Evolutionary conservation across 2,113 vertebrate genomes (phyloP), one percentile per base, ranked within the genome.

Genomic region (Neolamprologus fasciatus): DNA sequence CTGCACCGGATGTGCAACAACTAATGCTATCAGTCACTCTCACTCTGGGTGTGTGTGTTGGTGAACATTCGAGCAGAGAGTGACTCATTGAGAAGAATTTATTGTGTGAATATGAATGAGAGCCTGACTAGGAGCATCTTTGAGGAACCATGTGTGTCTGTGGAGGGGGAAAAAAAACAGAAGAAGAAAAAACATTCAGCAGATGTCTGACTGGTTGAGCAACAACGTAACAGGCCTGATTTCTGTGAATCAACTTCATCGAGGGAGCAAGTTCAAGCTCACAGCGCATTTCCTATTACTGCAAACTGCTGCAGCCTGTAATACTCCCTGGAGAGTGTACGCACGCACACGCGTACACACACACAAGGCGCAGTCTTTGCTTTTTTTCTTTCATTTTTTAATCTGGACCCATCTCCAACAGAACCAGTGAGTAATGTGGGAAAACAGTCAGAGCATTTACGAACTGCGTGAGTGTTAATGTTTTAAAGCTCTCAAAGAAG

Each of bases 141-240:
- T 87, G 92, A 95, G 94, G 91, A 94, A 93, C 89, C 86, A 87
- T 89, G 42, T 89, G 87, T 85, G 81, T 80, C 87, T 84, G 81
- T 66, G 84, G 68, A 71, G 53, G 19, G 40, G 9, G 3, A 4
- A 73, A 28, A 76, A 50, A 50, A 51, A 55, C 35, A 37, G 26
- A 42, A 80, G 16, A 54, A 55, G 14, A 28, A 37, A 81, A 89
- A 84, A 82, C 79, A 81, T 28, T 31, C 89, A 90, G 85, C 94
- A 94, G 93, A 95, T 95, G 94, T 95, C 87, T 81, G 78, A 76
- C 35, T 71, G 40, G 87, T 94, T 94, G 92, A 92, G 94, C 89
- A 95, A 94, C 84, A 93, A 55, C 83, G 17, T 37, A 89, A 86
- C 86, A 88, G 82, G 79, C 78, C 81, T 54, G 57, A 87, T 82